Percentiles rank a stretch among this genome's conserved stretches.
These are phyloP conservation scores for Telmatochromis sp. DNA, from an alignment of 2,113 vertebrate genomes.

Conservation along the genomic window DNA sequence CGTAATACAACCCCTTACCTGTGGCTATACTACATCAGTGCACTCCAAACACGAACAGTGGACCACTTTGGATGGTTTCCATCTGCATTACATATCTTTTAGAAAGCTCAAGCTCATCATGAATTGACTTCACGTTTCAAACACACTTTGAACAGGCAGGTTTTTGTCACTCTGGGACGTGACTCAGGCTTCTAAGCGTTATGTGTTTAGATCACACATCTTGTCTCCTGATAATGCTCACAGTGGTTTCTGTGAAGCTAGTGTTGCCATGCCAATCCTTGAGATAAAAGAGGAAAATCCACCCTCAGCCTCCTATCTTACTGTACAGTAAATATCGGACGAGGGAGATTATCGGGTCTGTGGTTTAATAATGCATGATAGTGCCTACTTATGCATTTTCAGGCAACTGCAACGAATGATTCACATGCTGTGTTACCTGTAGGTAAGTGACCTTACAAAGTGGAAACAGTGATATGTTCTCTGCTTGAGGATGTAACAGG, in stretches of 20 bases:
- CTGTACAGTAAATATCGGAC: neutral
- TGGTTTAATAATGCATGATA: conserved; percentile 44
- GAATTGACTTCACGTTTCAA: neutral
- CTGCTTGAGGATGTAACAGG: neutral
- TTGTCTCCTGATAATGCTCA: neutral
- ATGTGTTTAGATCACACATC: neutral
- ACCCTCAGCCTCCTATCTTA: neutral
- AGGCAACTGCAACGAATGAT: neutral
- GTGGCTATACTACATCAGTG: neutral
- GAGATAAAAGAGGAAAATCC: neutral
- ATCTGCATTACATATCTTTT: neutral
- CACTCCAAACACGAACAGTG: neutral
- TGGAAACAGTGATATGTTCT: neutral
- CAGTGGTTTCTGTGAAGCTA: conserved; percentile 1
- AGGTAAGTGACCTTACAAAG: conserved; percentile 33
- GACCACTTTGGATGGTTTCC: conserved; percentile 20
- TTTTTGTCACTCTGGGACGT: neutral
- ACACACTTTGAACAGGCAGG: neutral
- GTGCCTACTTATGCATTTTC: neutral
- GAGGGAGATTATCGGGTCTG: neutral
- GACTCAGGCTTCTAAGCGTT: neutral
- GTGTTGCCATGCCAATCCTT: neutral
- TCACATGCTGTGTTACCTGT: neutral
- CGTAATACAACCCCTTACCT: neutral
- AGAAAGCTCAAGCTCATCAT: neutral